These are phyloP conservation scores for Nematostella vectensis DNA, from an alignment of 92 coral and sea anemone species.

Conservation along the genomic window DNA sequence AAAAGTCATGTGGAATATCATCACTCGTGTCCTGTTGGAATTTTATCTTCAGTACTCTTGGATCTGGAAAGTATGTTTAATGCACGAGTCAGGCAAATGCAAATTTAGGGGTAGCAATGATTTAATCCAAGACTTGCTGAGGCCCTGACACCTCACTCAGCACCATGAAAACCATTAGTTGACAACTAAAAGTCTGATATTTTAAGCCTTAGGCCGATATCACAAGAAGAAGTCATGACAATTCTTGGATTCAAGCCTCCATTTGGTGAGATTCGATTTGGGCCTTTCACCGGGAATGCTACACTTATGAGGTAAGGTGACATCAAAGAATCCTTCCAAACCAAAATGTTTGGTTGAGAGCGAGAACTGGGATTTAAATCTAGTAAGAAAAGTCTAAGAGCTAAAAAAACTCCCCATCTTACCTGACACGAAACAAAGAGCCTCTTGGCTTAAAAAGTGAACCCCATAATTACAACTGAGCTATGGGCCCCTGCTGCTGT, in stretches of 20 bases:
- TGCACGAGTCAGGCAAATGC: no score
- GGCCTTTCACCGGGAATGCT: conserved; percentile 78
- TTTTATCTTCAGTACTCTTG: conserved; percentile 55
- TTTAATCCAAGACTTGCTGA: no score
- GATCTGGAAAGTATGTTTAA: conserved; percentile 47
- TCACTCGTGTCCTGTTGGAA: conserved; percentile 75
- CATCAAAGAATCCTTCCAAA: neutral
- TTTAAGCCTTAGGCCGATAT: conserved; percentile 31
- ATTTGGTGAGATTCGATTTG: conserved; percentile 65
- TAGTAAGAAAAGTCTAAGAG: no score
- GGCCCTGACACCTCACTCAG: no score
- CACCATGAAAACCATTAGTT: no score
- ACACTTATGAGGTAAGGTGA: conserved; percentile 57
- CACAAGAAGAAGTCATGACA: conserved; percentile 58
- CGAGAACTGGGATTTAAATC: neutral
- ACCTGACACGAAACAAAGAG: neutral
- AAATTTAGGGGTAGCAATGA: no score
- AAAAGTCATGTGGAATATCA: conserved; percentile 64
- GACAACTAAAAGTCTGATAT: no score
- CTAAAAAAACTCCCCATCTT: no score
- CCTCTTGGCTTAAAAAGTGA: no score
- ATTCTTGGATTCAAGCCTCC: conserved; percentile 70
- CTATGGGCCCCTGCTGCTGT: no score
- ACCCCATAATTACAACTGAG: no score
- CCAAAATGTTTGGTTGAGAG: neutral